These are phyloP conservation scores for Brevimyrus niger DNA, from an alignment of 2,113 vertebrate species.

Conservation along the genomic window DNA sequence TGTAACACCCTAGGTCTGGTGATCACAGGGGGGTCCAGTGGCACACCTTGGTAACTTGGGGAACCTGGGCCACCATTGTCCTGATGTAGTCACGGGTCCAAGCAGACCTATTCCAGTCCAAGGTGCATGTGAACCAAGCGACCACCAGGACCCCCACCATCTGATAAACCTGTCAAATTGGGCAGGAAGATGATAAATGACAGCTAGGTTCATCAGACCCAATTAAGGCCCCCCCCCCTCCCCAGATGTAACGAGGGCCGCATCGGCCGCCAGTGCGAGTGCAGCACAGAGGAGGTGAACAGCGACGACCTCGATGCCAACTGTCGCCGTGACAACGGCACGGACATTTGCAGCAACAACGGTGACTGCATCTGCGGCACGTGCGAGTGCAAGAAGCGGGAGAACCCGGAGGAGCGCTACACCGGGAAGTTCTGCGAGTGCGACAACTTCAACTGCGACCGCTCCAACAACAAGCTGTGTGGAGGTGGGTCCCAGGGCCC, in stretches of 20 bases:
- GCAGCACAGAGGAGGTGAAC: conserved; percentile 89
- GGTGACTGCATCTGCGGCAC: conserved; percentile 95
- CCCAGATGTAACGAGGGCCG: conserved; percentile 86
- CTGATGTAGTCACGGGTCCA: not conserved
- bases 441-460: conserved; percentile 97
- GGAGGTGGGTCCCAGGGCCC: conserved; percentile 67
- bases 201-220: not conserved
- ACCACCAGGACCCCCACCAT: not conserved
- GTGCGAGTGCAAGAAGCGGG: conserved; percentile 90
- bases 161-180: not conserved
- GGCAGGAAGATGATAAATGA: not conserved
- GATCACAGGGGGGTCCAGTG: not conserved
- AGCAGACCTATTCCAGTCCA: not conserved
- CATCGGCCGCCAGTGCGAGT: conserved; percentile 85
- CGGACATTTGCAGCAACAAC: conserved; percentile 92
- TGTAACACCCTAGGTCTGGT: not conserved
- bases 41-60: not conserved
- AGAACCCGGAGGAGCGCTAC: conserved; percentile 82
- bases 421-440: conserved; percentile 94
- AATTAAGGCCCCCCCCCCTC: accelerated
- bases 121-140: not conserved
- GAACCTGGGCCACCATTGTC: no score
- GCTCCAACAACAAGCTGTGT: conserved; percentile 87
- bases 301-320: conserved; percentile 93
- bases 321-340: conserved; percentile 87